Evolutionary conservation across 2,113 vertebrate species (phyloP).

Genomic region (Hemiprocne comata): DNA sequence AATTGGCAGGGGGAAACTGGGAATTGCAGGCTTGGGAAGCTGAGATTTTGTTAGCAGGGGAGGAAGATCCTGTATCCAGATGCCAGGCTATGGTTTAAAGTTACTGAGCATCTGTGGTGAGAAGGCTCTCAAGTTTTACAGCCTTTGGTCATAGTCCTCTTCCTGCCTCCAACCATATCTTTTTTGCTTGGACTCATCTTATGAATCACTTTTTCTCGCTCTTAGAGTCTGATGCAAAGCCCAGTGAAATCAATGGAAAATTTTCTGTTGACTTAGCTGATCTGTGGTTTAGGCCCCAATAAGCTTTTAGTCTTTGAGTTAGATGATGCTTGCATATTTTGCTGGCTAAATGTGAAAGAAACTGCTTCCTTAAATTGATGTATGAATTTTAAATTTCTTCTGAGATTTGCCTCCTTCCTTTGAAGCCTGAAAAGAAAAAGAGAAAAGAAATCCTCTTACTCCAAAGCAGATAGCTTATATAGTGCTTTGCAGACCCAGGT

Average conservation of each 20-base stretch:
- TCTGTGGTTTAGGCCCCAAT: not conserved
- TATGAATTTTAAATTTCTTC: not conserved
- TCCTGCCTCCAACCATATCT: not conserved
- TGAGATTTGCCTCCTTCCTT: not conserved
- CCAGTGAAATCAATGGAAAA: not conserved
- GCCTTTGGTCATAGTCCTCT: slow-evolving; percentile 22
- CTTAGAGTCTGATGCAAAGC: not conserved
- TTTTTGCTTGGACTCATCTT: slow-evolving; percentile 10
- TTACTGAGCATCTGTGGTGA: slow-evolving; percentile 39
- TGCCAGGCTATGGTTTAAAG: slow-evolving; percentile 50
- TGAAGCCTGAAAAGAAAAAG: not conserved
- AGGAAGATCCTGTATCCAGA: slow-evolving; percentile 63
- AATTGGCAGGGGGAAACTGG: slow-evolving; percentile 28
- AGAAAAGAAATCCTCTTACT: not conserved
- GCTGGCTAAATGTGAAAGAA: not conserved
- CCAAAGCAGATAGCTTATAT: not conserved
- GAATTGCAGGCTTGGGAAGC: not conserved
- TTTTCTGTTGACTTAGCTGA: not conserved
- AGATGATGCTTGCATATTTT: not conserved
- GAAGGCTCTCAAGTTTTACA: slow-evolving; percentile 60
- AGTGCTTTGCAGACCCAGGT: not conserved
- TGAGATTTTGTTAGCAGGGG: not conserved
- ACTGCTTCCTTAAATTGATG: not conserved
- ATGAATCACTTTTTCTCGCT: not conserved
- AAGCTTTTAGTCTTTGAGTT: not conserved